Evolutionary conservation across 2,113 vertebrate genomes (phyloP).

Genomic region (Tenebrosternarchus preto): DNA sequence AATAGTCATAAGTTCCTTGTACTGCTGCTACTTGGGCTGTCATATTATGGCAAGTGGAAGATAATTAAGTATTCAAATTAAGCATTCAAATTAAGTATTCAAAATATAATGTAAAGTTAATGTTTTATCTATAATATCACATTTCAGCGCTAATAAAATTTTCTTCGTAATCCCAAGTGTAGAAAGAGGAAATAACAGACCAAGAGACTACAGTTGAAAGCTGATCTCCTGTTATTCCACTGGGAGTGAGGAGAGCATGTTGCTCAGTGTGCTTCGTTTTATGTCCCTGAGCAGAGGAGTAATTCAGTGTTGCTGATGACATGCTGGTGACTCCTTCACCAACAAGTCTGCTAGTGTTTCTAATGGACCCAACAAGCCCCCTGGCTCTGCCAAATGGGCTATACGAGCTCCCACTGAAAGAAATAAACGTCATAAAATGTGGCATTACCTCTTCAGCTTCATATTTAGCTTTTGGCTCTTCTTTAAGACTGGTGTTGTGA

Average conservation of each 20-base stretch:
- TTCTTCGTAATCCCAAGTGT: not conserved
- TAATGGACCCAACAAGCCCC: conserved; percentile 75
- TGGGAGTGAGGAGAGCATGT: conserved; percentile 60
- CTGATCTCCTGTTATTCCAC: conserved; percentile 62
- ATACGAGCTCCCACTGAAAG: conserved; percentile 58
- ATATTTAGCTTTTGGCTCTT: not conserved
- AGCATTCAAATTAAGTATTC: not conserved
- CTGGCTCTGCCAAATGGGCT: conserved; percentile 66
- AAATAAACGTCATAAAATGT: conserved; percentile 75
- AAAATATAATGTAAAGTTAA: too few species aligned
- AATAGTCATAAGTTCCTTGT: not conserved
- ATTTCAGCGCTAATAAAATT: not conserved
- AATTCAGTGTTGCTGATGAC: conserved; percentile 65
- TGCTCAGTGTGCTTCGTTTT: conserved; percentile 60
- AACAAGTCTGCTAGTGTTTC: conserved; percentile 67
- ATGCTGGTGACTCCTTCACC: conserved; percentile 54
- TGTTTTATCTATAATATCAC: too few species aligned
- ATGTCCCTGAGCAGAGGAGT: conserved; percentile 63
- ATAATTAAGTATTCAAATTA: too few species aligned
- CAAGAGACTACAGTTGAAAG: conserved; percentile 58
- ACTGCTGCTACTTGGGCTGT: not conserved
- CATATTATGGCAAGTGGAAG: not conserved
- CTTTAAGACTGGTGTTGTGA: conserved; percentile 40
- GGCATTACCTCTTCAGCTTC: conserved; percentile 65
- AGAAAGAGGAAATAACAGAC: conserved; percentile 35